Evolutionary conservation across 2,888 invertebrate genomes (phyloP).

Genomic region (Hirtodrosophila confusa): DNA sequence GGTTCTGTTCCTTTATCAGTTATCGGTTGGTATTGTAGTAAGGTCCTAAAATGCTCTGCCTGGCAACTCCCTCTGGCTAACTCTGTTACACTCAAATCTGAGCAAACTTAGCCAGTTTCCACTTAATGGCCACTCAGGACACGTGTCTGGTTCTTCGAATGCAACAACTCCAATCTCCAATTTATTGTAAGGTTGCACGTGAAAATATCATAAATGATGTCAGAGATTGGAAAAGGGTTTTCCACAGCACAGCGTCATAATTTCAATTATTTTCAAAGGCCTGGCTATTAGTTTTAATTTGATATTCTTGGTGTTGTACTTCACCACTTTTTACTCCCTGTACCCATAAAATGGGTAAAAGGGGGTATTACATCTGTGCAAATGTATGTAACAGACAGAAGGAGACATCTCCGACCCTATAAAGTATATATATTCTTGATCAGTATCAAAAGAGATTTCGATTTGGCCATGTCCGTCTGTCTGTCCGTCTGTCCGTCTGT

Average conservation of each 20-base stretch:
- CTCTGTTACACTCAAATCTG: conserved; percentile 11
- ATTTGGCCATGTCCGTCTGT: too few relatives aligned
- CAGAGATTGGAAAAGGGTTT: conserved; percentile 19
- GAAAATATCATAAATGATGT: conserved; percentile 19
- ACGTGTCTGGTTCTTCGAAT: conserved; percentile 12
- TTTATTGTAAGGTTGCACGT: conserved; percentile 22
- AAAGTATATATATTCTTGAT: too few relatives aligned
- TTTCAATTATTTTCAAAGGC: conserved; percentile 17
- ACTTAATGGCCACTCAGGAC: conserved; percentile 28
- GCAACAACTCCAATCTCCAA: background rate
- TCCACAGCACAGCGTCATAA: conserved; percentile 10
- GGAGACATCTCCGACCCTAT: too few relatives aligned
- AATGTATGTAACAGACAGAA: too few relatives aligned
- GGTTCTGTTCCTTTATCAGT: conserved; percentile 32
- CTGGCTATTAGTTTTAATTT: conserved; percentile 9
- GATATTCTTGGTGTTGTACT: background rate
- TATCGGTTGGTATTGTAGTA: conserved; percentile 43
- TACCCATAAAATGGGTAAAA: too few relatives aligned
- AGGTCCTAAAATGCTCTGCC: conserved; percentile 1
- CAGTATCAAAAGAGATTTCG: too few relatives aligned
- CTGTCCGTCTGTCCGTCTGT: too few relatives aligned
- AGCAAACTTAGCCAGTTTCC: conserved; percentile 35
- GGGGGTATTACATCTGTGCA: too few relatives aligned
- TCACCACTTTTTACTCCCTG: too few relatives aligned
- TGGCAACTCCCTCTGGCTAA: background rate